Conservation (phyloP, 30 jellyfish, hydroid and myxozoan species). For the Hydractinia echinata region DNA sequence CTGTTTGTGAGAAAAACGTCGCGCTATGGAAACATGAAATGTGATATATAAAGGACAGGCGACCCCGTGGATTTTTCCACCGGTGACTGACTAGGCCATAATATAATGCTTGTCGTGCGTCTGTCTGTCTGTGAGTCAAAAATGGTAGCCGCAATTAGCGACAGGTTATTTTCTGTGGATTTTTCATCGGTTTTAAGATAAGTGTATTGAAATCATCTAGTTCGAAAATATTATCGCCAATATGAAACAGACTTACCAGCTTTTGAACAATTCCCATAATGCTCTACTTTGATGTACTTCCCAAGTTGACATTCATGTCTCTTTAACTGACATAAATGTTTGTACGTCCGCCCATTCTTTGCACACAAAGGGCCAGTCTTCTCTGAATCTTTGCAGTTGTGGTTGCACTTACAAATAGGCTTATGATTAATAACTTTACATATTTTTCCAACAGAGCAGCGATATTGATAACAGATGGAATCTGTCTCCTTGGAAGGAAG, state of each 20-base stretch:
- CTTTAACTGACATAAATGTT: conserved; percentile 29
- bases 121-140: too few relatives aligned
- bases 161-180: too few relatives aligned
- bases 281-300: conserved; percentile 29
- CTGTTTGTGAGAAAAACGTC: too few relatives aligned
- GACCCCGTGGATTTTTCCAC: too few relatives aligned
- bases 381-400: conserved; percentile 30
- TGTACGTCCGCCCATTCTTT: conserved; percentile 49
- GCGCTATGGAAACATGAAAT: too few relatives aligned
- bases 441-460: neutral
- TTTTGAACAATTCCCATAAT: conserved; percentile 56
- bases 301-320: conserved; percentile 42
- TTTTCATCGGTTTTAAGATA: too few relatives aligned
- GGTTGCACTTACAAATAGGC: conserved; percentile 43
- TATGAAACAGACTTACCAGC: conserved; percentile 24
- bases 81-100: too few relatives aligned
- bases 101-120: too few relatives aligned
- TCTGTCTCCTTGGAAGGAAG: neutral
- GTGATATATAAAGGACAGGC: too few relatives aligned
- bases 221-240: neutral
- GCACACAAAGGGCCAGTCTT: conserved; percentile 56
- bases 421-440: conserved; percentile 16
- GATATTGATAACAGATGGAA: conserved; percentile 1
- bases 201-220: neutral
- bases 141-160: too few relatives aligned